A percentile compares a stretch with the other conserved stretches of the same genome.
These are phyloP conservation scores for Abscondita cerata DNA, from an alignment of 2,888 invertebrate species.

Conservation along the genomic window DNA sequence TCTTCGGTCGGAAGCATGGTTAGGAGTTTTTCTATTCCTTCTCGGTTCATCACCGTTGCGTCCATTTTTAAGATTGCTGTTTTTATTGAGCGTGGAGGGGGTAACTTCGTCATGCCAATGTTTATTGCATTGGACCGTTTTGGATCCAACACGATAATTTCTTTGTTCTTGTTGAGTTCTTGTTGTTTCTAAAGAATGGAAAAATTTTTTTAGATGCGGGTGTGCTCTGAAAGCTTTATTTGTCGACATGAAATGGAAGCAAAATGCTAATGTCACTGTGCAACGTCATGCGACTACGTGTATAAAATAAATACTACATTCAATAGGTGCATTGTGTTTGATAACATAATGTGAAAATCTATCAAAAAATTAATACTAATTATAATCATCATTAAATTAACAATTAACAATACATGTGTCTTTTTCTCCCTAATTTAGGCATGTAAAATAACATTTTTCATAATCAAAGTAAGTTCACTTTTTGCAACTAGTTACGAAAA, in stretches of 20 bases:
- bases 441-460: too few relatives aligned
- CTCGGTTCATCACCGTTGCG: conserved; percentile 95
- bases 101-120: conserved; percentile 98
- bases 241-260: background rate
- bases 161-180: conserved; percentile 85
- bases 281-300: conserved; percentile 1
- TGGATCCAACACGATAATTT: conserved; percentile 93
- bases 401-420: too few relatives aligned
- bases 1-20: conserved; percentile 95
- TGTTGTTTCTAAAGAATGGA: conserved; percentile 74
- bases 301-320: too few relatives aligned
- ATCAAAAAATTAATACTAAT: too few relatives aligned
- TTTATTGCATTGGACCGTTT: conserved; percentile 99
- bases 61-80: conserved; percentile 99
- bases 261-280: conserved; percentile 1
- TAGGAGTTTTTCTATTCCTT: conserved; percentile 97
- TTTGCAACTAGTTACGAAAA: too few relatives aligned
- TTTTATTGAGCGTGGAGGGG: conserved; percentile 96
- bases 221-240: too few relatives aligned
- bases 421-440: too few relatives aligned
- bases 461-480: too few relatives aligned
- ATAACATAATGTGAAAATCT: too few relatives aligned
- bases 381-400: too few relatives aligned
- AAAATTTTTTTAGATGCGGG: background rate
- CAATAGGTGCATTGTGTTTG: too few relatives aligned